Conservation (phyloP, 2,888 invertebrate genomes). For the Cheilosia pagana region DNA sequence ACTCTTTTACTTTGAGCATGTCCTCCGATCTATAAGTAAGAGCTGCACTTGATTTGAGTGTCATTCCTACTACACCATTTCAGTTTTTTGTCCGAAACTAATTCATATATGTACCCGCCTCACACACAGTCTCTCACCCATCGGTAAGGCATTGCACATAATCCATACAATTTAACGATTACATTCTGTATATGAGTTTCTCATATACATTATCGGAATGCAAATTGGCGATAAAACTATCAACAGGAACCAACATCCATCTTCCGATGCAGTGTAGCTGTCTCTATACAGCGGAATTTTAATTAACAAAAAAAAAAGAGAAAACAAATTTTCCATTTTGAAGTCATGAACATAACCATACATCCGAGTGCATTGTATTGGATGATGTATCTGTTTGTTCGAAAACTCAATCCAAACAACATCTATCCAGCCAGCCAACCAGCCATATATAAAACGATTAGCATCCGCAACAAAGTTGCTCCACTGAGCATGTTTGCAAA, state of each 20-base stretch:
- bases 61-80: too few species aligned
- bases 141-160: too few species aligned
- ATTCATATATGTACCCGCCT: too few species aligned
- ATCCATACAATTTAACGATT: constrained; percentile 12
- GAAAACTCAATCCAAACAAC: constrained; percentile 70
- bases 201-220: constrained; percentile 21
- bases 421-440: constrained; percentile 53
- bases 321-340: constrained; percentile 28
- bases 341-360: constrained; percentile 35
- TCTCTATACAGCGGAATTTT: constrained; percentile 39
- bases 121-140: too few species aligned
- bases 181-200: constrained; percentile 3
- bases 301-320: constrained; percentile 55
- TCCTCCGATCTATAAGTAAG: too few species aligned
- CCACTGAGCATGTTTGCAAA: constrained; percentile 73
- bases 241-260: constrained; percentile 35
- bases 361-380: constrained; percentile 23
- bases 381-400: constrained; percentile 74
- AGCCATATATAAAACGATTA: constrained; percentile 71
- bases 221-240: constrained; percentile 60
- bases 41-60: too few species aligned
- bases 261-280: background rate
- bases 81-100: too few species aligned
- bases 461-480: constrained; percentile 75
- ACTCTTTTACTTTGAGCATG: too few species aligned